Evolutionary conservation across 37 sponge, comb jelly and placozoan species (phyloP), one percentile per base, ranked within the genome.

Genomic region (Petrosia ficiformis): DNA sequence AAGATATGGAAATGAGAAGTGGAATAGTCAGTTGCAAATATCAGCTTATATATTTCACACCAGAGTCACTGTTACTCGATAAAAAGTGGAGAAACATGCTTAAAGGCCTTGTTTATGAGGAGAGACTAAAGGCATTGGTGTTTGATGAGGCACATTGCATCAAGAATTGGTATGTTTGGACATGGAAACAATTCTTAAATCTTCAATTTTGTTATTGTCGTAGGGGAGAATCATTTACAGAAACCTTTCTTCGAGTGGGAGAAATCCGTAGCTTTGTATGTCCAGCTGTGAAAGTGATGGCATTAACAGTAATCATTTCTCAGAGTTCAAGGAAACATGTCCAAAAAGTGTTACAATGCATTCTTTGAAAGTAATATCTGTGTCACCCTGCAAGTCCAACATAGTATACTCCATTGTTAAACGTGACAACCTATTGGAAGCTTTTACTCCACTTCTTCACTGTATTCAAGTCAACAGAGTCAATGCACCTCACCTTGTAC

Each of bases 91-190:
- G n/a, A 48, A 48, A 16, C 10, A 48, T 48, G 54, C 54, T 48
- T 10, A 19, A 16, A 19, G 16, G 14, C 16, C 14, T 19, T 19
- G 16, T 16, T 19, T 48, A 48, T 16, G 10, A 16, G 10, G 16
- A 48, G 16, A 48, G 78, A 22, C 70, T 78, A 16, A 37, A 44
- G 44, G 68, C 69, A 21, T 67, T 79, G 54, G 80, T 79, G 19
- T 39, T 79, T 30, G 80, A 79, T 54, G 80, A 79, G 57, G 71
- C 80, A 14, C 80, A 79, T 30, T 39, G 40, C 57, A 71, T 79
- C 25, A 79, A 69, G 71, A 79, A 79, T 37, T 70, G 80, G 72
- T 79, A 79, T n/a, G n/a, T 37, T 68, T 57, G 16, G 14, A 48
- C 16, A 16, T 48, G 16, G 14, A 48, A 10, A 48, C 54, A 48